Conservation (phyloP, 2,797 vertebrate species). For the Mormyrops boulengeri region DNA sequence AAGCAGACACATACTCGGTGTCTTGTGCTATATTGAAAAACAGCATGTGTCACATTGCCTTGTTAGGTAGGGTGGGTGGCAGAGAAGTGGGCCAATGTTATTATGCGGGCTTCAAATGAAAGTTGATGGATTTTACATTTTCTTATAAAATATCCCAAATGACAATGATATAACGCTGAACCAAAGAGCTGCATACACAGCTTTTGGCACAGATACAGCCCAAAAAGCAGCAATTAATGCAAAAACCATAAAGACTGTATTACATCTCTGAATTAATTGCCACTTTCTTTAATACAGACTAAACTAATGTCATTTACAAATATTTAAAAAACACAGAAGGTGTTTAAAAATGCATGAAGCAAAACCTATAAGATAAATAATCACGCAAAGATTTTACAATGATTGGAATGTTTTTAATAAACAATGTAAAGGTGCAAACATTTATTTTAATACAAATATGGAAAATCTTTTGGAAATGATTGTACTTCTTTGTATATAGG, state of each 20-base stretch:
- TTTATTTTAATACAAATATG: conserved; percentile 57
- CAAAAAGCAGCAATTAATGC: background rate
- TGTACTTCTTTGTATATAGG: conserved; percentile 47
- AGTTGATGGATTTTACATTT: background rate
- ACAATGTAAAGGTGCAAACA: conserved; percentile 52
- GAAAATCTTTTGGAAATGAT: conserved; percentile 66
- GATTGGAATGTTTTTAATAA: background rate
- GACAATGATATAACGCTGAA: background rate
- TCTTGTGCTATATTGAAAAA: background rate
- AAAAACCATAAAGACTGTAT: background rate
- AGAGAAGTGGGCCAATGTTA: background rate
- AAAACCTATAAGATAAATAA: background rate
- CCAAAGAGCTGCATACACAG: background rate
- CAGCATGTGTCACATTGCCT: background rate
- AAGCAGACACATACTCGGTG: background rate
- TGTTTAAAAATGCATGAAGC: background rate
- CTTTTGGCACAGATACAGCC: background rate
- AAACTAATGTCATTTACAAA: background rate
- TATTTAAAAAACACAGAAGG: no score
- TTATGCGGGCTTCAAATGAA: background rate
- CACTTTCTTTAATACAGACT: background rate
- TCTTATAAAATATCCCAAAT: background rate
- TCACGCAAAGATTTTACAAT: background rate
- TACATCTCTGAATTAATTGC: background rate
- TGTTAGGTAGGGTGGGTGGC: background rate